A percentile compares a stretch with the other conserved stretches of the same genome.
Conservation (phyloP, 2,797 vertebrate genomes). For the Sebastiscus albofasciatus region DNA sequence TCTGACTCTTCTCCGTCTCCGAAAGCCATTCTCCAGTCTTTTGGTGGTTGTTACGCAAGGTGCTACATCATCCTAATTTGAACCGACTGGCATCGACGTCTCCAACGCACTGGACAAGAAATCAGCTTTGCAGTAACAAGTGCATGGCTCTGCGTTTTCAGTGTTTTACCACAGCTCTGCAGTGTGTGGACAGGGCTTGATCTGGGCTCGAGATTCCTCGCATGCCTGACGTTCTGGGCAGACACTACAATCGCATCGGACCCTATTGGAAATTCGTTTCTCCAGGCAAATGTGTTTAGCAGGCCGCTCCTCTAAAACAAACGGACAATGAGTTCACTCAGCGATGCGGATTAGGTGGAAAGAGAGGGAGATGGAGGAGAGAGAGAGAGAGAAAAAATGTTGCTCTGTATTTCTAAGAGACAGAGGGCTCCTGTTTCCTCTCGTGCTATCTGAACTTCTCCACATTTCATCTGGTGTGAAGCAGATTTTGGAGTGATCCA, state of each 20-base stretch:
- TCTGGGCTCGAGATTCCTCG: conserved; percentile 63
- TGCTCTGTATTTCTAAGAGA: conserved; percentile 18
- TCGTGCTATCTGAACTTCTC: conserved; percentile 5
- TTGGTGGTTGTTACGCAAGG: conserved; percentile 37
- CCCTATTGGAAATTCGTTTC: conserved; percentile 64
- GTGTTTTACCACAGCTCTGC: conserved; percentile 45
- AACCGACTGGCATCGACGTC: conserved; percentile 39
- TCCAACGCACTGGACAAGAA: conserved; percentile 33
- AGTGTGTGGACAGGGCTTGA: conserved; percentile 39
- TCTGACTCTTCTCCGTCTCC: neutral
- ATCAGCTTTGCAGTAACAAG: conserved; percentile 42
- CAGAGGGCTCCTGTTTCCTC: conserved; percentile 30
- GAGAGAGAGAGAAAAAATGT: conserved; percentile 1
- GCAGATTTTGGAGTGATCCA: conserved; percentile 12
- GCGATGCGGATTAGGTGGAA: conserved; percentile 51
- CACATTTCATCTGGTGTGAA: conserved; percentile 26
- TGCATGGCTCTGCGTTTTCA: conserved; percentile 11
- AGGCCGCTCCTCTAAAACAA: conserved; percentile 62
- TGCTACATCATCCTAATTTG: conserved; percentile 34
- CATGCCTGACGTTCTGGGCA: conserved; percentile 72
- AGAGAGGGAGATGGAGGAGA: neutral
- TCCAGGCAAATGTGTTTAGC: conserved; percentile 74
- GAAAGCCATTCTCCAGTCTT: conserved; percentile 9
- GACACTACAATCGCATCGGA: conserved; percentile 61
- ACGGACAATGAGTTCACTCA: conserved; percentile 72